Percentiles rank a stretch among this genome's conserved stretches.
Evolutionary conservation across 2,797 vertebrate species (phyloP).

Genomic region (Myripristis murdjan): DNA sequence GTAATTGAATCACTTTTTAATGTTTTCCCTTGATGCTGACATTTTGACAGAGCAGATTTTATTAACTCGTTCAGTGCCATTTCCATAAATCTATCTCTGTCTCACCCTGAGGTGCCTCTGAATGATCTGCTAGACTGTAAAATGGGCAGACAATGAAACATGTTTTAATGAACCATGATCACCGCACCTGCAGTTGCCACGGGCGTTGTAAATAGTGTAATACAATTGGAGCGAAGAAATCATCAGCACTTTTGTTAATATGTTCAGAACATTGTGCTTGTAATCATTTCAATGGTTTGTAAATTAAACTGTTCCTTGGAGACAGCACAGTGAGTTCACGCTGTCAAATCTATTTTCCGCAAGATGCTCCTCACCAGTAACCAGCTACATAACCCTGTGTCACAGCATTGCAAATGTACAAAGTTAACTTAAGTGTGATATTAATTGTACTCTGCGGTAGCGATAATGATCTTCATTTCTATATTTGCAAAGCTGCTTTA

Average conservation of each 20-base stretch:
- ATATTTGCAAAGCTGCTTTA: no score
- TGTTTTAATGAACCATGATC: conserved; percentile 45
- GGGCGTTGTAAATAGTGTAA: conserved; percentile 44
- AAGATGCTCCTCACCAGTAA: conserved; percentile 27
- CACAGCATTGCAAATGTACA: conserved; percentile 25
- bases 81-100: conserved; percentile 10
- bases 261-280: conserved; percentile 43
- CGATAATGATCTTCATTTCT: no score
- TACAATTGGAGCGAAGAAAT: conserved; percentile 9
- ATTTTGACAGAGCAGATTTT: conserved; percentile 45
- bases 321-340: conserved; percentile 51
- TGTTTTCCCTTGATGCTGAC: conserved; percentile 31
- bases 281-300: conserved; percentile 52
- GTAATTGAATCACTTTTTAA: conserved; percentile 18
- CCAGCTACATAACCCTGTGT: conserved; percentile 23
- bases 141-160: conserved; percentile 34
- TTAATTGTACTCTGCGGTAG: conserved; percentile 12
- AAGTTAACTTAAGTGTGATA: conserved; percentile 1
- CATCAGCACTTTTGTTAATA: conserved; percentile 39
- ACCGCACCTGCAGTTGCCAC: conserved; percentile 31
- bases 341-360: conserved; percentile 53
- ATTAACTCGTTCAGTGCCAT: conserved; percentile 34
- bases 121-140: conserved; percentile 29
- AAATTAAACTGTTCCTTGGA: conserved; percentile 65
- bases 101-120: not conserved